phyloP scores from a whole-genome alignment of 2,113 vertebrate genomes.

The Atractosteus spatula region DNA sequence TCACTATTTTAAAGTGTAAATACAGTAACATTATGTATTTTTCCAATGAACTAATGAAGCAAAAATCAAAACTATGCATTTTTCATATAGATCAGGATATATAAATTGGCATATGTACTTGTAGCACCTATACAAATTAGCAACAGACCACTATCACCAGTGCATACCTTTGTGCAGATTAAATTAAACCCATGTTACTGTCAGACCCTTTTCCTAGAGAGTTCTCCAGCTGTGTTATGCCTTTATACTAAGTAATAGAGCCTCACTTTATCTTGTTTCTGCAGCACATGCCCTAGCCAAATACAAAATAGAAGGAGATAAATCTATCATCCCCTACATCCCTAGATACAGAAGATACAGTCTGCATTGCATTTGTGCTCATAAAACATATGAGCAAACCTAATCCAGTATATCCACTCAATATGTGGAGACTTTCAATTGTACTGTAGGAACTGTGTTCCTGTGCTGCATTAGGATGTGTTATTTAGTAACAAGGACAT shows the following conservation, averaged over 20 bases:
- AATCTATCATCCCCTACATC: not conserved
- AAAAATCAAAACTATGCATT: too few species aligned
- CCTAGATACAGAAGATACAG: not conserved
- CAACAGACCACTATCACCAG: too few species aligned
- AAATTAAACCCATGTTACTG: too few species aligned
- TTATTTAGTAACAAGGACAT: conserved; percentile 5
- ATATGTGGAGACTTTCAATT: not conserved
- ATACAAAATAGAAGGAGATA: not conserved
- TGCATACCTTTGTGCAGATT: too few species aligned
- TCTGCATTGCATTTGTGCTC: not conserved
- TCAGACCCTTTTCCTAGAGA: too few species aligned
- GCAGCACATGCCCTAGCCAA: not conserved
- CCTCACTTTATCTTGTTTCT: conserved; percentile 2
- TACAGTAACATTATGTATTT: too few species aligned
- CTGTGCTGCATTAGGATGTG: not conserved
- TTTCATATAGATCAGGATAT: too few species aligned
- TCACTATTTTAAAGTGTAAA: too few species aligned
- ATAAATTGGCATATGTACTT: too few species aligned
- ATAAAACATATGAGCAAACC: conserved; percentile 5
- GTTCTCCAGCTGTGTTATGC: not conserved
- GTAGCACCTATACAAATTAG: too few species aligned
- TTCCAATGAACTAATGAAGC: too few species aligned
- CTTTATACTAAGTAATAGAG: not conserved
- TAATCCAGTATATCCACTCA: conserved; percentile 5
- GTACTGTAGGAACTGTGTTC: not conserved